Percentiles rank a stretch among this genome's conserved stretches.
Conservation (phyloP, 2,113 vertebrate species). For the Guaruba guarouba region DNA sequence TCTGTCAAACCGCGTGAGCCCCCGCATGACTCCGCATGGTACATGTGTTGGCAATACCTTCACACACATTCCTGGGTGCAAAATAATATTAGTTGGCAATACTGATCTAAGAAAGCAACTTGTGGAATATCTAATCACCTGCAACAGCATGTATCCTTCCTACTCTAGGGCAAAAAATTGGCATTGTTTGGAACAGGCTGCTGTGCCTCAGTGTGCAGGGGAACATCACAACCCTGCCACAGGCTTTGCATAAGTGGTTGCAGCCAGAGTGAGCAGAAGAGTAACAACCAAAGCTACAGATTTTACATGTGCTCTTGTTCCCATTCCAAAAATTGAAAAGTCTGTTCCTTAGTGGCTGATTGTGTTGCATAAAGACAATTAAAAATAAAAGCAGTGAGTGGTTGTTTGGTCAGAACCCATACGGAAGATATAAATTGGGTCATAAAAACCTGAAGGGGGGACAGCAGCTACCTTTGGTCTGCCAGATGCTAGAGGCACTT, state of each 20-base stretch:
- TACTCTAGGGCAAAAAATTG: neutral
- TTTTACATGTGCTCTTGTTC: neutral
- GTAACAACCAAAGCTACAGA: neutral
- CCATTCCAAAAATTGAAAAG: neutral
- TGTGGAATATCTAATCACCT: neutral
- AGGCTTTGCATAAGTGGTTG: neutral
- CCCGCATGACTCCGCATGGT: accelerated
- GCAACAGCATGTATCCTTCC: neutral
- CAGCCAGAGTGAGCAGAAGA: neutral
- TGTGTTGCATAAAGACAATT: neutral
- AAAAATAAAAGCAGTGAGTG: neutral
- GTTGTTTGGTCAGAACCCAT: neutral
- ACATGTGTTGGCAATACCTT: accelerated
- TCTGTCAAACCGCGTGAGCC: accelerated
- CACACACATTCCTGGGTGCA: neutral
- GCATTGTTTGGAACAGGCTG: accelerated
- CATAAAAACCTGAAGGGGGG: neutral
- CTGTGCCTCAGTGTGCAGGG: accelerated
- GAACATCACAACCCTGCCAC: neutral
- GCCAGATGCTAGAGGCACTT: neutral
- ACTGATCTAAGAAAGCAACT: neutral
- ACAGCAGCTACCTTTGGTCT: neutral
- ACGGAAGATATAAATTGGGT: neutral
- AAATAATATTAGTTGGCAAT: neutral
- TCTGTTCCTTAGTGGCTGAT: neutral